phyloP scores from a whole-genome alignment of 2,888 invertebrate genomes.

The Theretra japonica region DNA sequence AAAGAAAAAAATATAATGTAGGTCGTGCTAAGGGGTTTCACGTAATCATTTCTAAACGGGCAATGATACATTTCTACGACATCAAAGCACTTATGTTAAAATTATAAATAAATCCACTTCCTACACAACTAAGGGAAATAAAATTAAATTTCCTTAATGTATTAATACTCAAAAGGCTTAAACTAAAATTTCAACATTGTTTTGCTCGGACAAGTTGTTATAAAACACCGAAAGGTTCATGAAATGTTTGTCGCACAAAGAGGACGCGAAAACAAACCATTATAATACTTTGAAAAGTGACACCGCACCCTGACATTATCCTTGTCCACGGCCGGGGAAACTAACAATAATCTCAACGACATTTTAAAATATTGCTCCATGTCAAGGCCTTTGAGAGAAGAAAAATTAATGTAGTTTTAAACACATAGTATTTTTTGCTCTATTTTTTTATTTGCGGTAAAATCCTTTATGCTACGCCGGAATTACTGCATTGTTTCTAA shows the following conservation, averaged over 20 bases:
- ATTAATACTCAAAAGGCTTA: too few species aligned
- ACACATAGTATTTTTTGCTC: too few species aligned
- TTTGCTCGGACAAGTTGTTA: constrained; percentile 1
- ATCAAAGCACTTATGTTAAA: background rate
- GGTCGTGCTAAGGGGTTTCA: too few species aligned
- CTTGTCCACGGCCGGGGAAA: background rate
- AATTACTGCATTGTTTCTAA: too few species aligned
- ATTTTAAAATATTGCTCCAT: constrained; percentile 3
- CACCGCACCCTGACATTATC: background rate
- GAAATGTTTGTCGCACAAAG: background rate
- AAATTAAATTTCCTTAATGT: too few species aligned
- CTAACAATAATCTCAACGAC: background rate
- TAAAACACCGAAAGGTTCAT: background rate
- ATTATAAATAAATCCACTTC: too few species aligned
- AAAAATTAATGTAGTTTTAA: too few species aligned
- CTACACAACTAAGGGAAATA: background rate
- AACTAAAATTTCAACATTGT: background rate
- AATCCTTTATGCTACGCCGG: too few species aligned
- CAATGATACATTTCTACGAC: background rate
- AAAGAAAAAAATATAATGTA: too few species aligned
- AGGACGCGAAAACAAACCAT: background rate
- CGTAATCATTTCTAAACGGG: too few species aligned
- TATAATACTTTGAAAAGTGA: constrained; percentile 30
- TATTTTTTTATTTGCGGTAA: too few species aligned
- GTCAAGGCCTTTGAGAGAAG: background rate